Conservation (phyloP, 2,113 vertebrate genomes). For the Sebastes fasciatus region DNA sequence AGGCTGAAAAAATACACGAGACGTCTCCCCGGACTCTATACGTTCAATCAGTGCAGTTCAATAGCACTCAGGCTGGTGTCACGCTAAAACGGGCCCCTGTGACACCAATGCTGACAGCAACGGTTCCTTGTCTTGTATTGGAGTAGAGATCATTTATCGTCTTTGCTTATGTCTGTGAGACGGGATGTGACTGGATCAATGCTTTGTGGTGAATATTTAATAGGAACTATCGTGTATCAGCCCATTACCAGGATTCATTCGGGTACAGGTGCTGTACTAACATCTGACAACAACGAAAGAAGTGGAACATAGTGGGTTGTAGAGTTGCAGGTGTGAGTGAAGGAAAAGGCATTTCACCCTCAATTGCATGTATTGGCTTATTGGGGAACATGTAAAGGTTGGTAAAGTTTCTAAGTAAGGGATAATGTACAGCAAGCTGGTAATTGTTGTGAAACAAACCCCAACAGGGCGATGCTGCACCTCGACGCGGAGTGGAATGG, state of each 20-base stretch:
- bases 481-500: too few species aligned
- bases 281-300: constrained; percentile 11
- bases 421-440: too few species aligned
- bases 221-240: constrained; percentile 31
- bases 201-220: constrained; percentile 65
- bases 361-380: neutral
- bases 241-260: neutral
- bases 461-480: too few species aligned
- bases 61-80: constrained; percentile 65
- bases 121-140: constrained; percentile 35
- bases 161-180: constrained; percentile 36
- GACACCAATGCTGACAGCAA: constrained; percentile 34
- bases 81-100: constrained; percentile 58
- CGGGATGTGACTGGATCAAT: constrained; percentile 42
- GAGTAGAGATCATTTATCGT: constrained; percentile 44
- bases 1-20: constrained; percentile 60
- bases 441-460: too few species aligned
- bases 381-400: constrained; percentile 1
- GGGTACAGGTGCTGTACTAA: neutral
- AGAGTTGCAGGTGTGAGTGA: neutral
- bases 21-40: constrained; percentile 5
- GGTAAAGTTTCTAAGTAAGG: too few species aligned
- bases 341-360: neutral
- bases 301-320: neutral
- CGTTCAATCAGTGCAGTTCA: constrained; percentile 56